Evolutionary conservation across 2,888 invertebrate species (phyloP), one percentile per base, ranked within the genome.

Genomic region (Orgyia antiqua): DNA sequence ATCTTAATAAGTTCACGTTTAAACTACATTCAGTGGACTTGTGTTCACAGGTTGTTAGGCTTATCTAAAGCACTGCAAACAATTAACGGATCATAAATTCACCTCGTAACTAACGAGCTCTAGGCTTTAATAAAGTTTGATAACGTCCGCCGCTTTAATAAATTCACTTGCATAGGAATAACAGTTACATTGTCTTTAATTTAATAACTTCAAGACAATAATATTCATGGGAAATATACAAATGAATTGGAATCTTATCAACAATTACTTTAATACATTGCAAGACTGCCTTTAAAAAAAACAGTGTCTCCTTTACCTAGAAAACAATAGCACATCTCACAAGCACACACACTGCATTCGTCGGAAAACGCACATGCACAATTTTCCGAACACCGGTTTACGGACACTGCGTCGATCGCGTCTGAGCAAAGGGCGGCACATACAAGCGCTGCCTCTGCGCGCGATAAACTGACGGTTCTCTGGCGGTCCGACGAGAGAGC

Each of bases 321-420:
- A 77, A 82, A 86, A 86, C 80, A 84, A 86, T 79, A 78, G 82
- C 84, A 86, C 84, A 84, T 86, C 74, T 76, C 86, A 84, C 83
- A 77, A 75, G 67, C 79, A 84, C 83, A 83, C 74, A 84, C 84
- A 83, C 83, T 79, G 73, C 75, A 72, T 64, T 71, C 67, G 68
- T 74, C 83, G 84, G 84, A 83, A 84, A 86, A 80, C 80, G 84
- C 84, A 86, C 84, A 86, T 83, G 79, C 84, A 86, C 84, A 86
- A 84, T 84, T 86, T 83, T 83, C 84, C 84, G 83, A 83, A 79
- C 78, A 77, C 75, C 82, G 75, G n/a, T 70, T 82, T 82, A 77
- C 82, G 80, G 82, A 73, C 76, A 80, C 80, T 75, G 80, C 76
- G 82, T 80, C 80, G 83, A 73, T 83, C 83, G 79, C 82, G 74